Percentiles rank a stretch among this genome's conserved stretches.
Evolutionary conservation across 2,888 invertebrate genomes (phyloP).

Genomic region (Amblyjoppa proteus): DNA sequence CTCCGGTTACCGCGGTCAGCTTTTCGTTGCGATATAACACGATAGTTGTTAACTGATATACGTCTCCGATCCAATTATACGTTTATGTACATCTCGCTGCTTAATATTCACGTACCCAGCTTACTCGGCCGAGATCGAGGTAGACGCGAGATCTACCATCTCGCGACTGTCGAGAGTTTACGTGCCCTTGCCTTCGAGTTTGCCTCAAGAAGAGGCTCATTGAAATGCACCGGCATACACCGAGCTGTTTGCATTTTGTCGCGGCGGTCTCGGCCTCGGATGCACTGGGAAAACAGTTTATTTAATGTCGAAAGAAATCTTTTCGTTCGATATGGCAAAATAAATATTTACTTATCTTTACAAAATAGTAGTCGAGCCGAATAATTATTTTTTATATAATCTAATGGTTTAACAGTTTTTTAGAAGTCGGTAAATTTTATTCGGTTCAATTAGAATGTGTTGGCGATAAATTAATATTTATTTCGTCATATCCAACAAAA

Average conservation of each 20-base stretch:
- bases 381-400: too few species aligned
- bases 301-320: too few species aligned
- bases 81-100: conserved; percentile 13
- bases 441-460: too few species aligned
- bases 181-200: conserved; percentile 63
- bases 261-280: conserved; percentile 18
- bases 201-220: conserved; percentile 76
- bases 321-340: too few species aligned
- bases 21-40: not conserved
- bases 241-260: conserved; percentile 65
- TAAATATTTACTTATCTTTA: too few species aligned
- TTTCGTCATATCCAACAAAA: too few species aligned
- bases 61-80: conserved; percentile 18
- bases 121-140: conserved; percentile 4
- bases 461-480: too few species aligned
- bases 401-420: too few species aligned
- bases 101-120: not conserved
- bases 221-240: conserved; percentile 79
- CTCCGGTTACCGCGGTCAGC: not conserved
- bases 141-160: conserved; percentile 16
- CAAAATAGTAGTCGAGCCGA: too few species aligned
- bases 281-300: not conserved
- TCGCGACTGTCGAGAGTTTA: conserved; percentile 49
- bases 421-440: too few species aligned
- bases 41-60: conserved; percentile 5